Evolutionary conservation across 2,888 invertebrate species (phyloP).

Genomic region (Drosophila yooni): DNA sequence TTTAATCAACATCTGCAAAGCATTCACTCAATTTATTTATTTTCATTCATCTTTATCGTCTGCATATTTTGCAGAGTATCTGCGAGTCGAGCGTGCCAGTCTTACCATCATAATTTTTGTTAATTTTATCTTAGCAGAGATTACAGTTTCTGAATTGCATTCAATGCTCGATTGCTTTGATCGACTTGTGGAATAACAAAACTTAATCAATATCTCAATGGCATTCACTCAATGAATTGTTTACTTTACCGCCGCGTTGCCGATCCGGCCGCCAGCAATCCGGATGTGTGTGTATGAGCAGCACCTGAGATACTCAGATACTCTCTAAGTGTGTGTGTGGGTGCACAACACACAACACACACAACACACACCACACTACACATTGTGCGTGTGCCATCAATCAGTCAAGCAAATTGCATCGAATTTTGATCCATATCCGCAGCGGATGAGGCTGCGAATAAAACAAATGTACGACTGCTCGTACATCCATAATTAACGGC

Average conservation of each 20-base stretch:
- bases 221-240: constrained; percentile 42
- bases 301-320: background rate
- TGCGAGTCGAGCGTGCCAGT: background rate
- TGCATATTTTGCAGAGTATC: background rate
- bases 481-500: constrained; percentile 75
- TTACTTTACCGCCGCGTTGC: constrained; percentile 34
- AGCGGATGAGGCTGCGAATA: constrained; percentile 37
- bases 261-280: constrained; percentile 22
- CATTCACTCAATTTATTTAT: background rate
- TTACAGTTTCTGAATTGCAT: constrained; percentile 5
- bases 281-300: constrained; percentile 22
- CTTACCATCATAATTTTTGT: background rate
- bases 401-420: constrained; percentile 79
- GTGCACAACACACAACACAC: background rate
- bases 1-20: background rate
- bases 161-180: constrained; percentile 27
- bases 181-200: constrained; percentile 61
- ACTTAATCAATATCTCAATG: constrained; percentile 62
- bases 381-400: constrained; percentile 63
- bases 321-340: background rate
- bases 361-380: background rate
- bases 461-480: constrained; percentile 40
- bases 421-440: constrained; percentile 82
- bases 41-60: background rate
- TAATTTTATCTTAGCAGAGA: background rate